Evolutionary conservation across 1,140 invertebrate genomes (phyloP).

Genomic region (Atta cephalotes): DNA sequence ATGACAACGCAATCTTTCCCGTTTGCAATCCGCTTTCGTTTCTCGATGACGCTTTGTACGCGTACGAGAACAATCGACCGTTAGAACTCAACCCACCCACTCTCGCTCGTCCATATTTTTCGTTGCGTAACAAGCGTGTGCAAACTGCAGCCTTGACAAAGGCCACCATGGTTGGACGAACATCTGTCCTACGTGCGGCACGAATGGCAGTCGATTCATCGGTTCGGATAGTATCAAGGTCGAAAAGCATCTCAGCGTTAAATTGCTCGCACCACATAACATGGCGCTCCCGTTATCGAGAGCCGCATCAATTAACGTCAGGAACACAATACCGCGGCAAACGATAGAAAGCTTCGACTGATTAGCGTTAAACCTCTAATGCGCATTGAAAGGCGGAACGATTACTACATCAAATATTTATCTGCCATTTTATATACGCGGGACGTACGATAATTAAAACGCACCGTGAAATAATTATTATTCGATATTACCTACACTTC

Average conservation of each 20-base stretch:
- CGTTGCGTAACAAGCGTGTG: constrained; percentile 65
- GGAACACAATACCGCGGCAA: constrained; percentile 28
- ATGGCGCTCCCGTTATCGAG: constrained; percentile 20
- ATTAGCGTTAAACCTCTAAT: constrained; percentile 41
- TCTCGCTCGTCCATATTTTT: constrained; percentile 62
- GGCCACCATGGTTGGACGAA: constrained; percentile 69
- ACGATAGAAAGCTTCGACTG: constrained; percentile 31
- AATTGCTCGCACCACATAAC: constrained; percentile 39
- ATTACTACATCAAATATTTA: constrained; percentile 18
- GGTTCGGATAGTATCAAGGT: constrained; percentile 65
- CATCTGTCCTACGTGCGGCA: constrained; percentile 69
- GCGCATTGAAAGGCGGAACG: constrained; percentile 10
- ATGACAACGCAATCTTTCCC: constrained; percentile 1
- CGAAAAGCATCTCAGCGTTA: constrained; percentile 63
- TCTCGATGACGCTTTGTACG: constrained; percentile 60
- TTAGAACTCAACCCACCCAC: constrained; percentile 52
- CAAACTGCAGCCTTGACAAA: constrained; percentile 73
- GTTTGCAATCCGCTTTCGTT: constrained; percentile 39
- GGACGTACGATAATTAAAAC: neutral
- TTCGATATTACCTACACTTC: neutral
- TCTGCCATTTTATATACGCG: neutral
- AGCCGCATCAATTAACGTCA: constrained; percentile 54
- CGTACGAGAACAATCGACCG: constrained; percentile 64
- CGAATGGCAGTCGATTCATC: constrained; percentile 65
- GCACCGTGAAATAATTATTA: neutral